Evolutionary conservation across 2,113 vertebrate genomes (phyloP).

Genomic region (Onychostoma macrolepis): DNA sequence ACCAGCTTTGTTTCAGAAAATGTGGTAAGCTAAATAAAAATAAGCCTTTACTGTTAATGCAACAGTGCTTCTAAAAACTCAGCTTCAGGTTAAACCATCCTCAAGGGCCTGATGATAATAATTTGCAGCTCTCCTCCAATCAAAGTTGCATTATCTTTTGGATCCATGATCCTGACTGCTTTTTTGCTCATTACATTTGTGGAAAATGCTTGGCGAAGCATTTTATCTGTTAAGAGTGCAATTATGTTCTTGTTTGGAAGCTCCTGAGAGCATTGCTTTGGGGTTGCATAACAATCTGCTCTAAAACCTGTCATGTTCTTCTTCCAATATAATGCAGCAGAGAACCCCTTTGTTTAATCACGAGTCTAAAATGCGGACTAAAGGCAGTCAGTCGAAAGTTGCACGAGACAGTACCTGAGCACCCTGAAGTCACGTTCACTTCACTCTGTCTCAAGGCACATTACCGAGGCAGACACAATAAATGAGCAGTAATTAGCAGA

Average conservation of each 20-base stretch:
- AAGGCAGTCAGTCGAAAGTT: background rate
- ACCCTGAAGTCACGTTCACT: background rate
- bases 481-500: conserved; percentile 47
- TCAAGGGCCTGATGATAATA: background rate
- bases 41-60: background rate
- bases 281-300: background rate
- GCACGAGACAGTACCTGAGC: background rate
- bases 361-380: background rate
- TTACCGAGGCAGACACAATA: conserved; percentile 17
- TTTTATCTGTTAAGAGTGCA: background rate
- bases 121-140: background rate
- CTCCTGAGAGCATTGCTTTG: background rate
- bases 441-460: conserved; percentile 1
- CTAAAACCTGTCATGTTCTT: conserved; percentile 5
- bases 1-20: background rate
- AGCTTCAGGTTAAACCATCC: background rate
- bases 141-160: background rate
- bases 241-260: conserved; percentile 13
- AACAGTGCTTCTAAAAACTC: background rate
- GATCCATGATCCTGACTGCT: background rate
- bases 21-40: background rate
- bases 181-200: conserved; percentile 3
- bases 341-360: conserved; percentile 1
- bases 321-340: background rate
- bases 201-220: conserved; percentile 4